Base-by-base conservation (phyloP, 2,797 vertebrate genomes). In the Coregonus suidteri region DNA sequence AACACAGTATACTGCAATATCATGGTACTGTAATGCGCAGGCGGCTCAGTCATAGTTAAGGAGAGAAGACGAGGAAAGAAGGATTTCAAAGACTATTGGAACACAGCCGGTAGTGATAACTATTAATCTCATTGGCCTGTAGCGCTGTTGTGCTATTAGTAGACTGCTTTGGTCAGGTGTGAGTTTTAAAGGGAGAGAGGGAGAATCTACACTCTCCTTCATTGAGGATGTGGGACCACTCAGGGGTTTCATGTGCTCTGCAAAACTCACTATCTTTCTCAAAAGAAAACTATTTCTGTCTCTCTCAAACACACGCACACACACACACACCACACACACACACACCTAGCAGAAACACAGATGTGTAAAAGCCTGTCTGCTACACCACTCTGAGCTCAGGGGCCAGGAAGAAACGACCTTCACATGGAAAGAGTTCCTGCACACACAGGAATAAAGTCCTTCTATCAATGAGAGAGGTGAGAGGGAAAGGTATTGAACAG, bases 201-300 rank as follows among this genome's bases (percentile, higher is more conserved):
- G 76, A 84, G 80, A 73, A 84, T 81, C 87, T 88, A 85, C 79
- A 82, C 76, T 59, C 77, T 81, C 75, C 77, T 87, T 89, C 81
- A 85, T 75, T 77, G 79, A 80, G 66, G 67, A 64, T 56, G 75
- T 81, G 85, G 84, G 84, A 89, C 85, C 68, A 77, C 84, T 90
- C 52, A 1, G 62, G 72, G 51, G 78, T 82, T 88, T 84, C 79
- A 77, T 86, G 78, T 80, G 64, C 73, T 83, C 76, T 79, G 65
- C 77, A 82, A 85, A 89, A 84, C 79, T 47, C 41, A 3, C 41
- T 11, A 0, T n/a, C 75, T 41, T 6, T 30, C 64, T 34, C 41
- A 16, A 53, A 56, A 76, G 54, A 77, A 30, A 11, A 18, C 4
- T 30, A 64, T 47, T 64, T 64, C 3, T 47, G 41, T 64, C 59